phyloP scores from a whole-genome alignment of 2,888 invertebrate species.

The Drosophila testacea region DNA sequence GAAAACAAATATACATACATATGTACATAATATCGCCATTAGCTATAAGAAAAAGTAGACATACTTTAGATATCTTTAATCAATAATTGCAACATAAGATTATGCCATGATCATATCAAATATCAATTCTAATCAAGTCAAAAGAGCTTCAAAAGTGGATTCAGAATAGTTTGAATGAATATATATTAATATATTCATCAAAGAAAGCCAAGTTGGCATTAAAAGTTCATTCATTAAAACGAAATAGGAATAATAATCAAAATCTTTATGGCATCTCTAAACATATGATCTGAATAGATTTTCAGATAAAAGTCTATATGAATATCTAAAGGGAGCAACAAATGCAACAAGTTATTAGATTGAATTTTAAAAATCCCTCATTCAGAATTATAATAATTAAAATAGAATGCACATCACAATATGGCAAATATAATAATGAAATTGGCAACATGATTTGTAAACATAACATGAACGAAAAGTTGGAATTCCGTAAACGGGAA shows the following conservation, averaged over 20 bases:
- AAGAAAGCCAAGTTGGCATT: not conserved
- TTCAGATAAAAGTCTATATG: too few relatives aligned
- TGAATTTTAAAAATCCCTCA: not conserved
- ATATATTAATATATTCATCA: not conserved
- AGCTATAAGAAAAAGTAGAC: constrained; percentile 16
- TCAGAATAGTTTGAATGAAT: not conserved
- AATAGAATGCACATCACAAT: not conserved
- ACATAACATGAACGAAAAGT: constrained; percentile 7
- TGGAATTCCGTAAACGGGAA: constrained; percentile 16
- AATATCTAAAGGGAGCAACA: too few relatives aligned
- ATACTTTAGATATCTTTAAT: constrained; percentile 10
- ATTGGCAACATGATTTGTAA: constrained; percentile 12
- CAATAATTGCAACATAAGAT: not conserved
- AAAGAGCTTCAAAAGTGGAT: not conserved
- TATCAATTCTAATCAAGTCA: not conserved
- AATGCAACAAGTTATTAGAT: too few relatives aligned
- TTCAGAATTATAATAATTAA: not conserved
- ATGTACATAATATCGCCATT: constrained; percentile 19
- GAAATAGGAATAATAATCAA: not conserved
- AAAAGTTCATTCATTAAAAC: not conserved
- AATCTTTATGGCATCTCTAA: not conserved
- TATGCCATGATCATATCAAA: not conserved
- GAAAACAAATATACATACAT: constrained; percentile 7
- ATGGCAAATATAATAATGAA: constrained; percentile 10
- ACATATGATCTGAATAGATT: too few relatives aligned